These are phyloP conservation scores for Gymnorhina tibicen DNA, from an alignment of 2,113 vertebrate genomes.

Conservation along the genomic window DNA sequence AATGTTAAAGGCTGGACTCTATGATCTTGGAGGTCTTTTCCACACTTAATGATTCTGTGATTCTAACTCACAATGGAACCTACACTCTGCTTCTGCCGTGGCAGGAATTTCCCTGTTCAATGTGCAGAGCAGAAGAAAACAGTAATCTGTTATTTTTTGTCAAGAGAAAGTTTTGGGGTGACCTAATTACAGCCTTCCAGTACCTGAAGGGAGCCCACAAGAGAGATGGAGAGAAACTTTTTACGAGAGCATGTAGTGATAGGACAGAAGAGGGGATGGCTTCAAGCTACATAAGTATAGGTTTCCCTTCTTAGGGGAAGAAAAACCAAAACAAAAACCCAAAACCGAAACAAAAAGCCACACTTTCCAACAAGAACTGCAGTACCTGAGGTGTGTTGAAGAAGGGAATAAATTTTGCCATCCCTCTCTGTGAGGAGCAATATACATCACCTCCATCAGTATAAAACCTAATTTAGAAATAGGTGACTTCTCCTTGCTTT, in stretches of 20 bases:
- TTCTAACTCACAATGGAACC: not conserved
- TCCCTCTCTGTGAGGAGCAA: fast-evolving
- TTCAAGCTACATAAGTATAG: not conserved
- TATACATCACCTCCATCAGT: not conserved
- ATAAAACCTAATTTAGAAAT: not conserved
- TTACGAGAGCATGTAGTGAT: too few species aligned
- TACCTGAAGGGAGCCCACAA: too few species aligned
- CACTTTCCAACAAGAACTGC: not conserved
- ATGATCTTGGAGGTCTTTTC: not conserved
- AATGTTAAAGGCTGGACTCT: not conserved
- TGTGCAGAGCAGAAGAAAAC: not conserved
- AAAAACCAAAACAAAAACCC: not conserved
- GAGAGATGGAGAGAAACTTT: not conserved
- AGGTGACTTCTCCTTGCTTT: not conserved
- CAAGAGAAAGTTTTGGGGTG: not conserved
- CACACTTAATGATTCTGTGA: not conserved
- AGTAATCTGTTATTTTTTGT: not conserved
- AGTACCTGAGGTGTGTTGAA: not conserved
- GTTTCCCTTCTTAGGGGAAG: not conserved
- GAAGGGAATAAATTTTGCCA: not conserved
- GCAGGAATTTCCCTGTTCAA: not conserved
- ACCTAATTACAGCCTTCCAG: not conserved
- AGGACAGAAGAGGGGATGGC: fast-evolving
- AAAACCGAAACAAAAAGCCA: not conserved
- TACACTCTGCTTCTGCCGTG: not conserved